Base-by-base conservation (phyloP, 2,797 vertebrate genomes). In the Sternarchorhynchus goeldii region DNA sequence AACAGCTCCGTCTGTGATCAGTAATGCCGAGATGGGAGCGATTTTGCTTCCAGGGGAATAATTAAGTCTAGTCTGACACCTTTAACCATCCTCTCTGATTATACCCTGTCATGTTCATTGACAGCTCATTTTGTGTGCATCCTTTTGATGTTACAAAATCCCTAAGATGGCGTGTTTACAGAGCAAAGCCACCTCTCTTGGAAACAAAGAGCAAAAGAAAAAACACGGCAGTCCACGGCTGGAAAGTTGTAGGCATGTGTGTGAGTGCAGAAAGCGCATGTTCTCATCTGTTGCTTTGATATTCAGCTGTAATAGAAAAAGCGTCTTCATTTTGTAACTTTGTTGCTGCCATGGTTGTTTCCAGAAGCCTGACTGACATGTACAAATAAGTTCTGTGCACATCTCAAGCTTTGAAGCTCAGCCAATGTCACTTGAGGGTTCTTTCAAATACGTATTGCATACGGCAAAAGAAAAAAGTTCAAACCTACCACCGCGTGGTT, bases 361-460 rank as follows among this genome's bases (percentile, higher is more conserved):
- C 50, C 72, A 68, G 78, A 7, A 18, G 81, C 83, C 57, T 90
- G 91, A 93, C 81, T 88, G 92, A 90, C 88, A 85, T 86, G 86
- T 91, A 90, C 90, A 91, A 92, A 92, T 90, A 87, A 91, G 87
- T 87, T 88, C 82, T 84, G 56, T 90, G 89, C 91, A 89, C 85
- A 85, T 90, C 83, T 87, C 57, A 81, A 78, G 76, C 74, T 86
- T 84, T 82, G 80, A 89, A 81, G 82, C 72, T 29, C 60, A 59
- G 80, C 86, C 84, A 73, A 29, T 84, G 83, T 85, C 85, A 76
- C 85, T 85, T 6, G 67, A 50, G 62, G 68, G 74, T 70, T 83
- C 76, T 81, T 77, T 87, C 53, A 79, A 77, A 86, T 83, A 81
- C 77, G 17, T 62, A 72, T 67, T 76, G 32, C 45, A 73, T 81